These are phyloP conservation scores for Rhagophthalmus giganteus DNA, from an alignment of 2,888 invertebrate genomes.

Conservation along the genomic window DNA sequence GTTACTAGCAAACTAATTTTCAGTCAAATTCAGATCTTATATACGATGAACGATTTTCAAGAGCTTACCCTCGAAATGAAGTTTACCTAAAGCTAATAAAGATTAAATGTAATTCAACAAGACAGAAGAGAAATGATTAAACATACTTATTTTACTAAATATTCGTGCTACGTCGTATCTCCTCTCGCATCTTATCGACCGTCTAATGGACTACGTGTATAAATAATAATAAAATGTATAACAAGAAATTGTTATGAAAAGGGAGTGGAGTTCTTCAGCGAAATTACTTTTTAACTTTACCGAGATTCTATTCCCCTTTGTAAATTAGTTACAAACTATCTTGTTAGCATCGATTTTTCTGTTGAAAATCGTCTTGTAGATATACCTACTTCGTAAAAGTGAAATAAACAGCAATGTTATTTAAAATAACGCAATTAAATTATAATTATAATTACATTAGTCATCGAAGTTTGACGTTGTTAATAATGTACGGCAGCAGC, in stretches of 20 bases:
- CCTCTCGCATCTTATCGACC: not conserved
- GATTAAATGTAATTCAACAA: constrained; percentile 19
- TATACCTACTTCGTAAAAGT: not conserved
- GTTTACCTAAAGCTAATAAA: constrained; percentile 23
- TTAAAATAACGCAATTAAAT: too few species aligned
- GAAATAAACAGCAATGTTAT: not conserved
- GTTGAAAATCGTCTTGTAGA: too few species aligned
- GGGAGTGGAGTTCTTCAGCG: constrained; percentile 12
- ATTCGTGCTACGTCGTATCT: not conserved
- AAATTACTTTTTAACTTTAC: too few species aligned
- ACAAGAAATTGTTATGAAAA: constrained; percentile 11
- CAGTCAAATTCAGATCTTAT: constrained; percentile 6
- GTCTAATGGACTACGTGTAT: not conserved
- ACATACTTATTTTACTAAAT: constrained; percentile 6
- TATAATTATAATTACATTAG: too few species aligned
- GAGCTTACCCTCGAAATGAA: constrained; percentile 11
- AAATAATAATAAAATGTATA: constrained; percentile 8
- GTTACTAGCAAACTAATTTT: constrained; percentile 6
- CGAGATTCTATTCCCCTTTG: too few species aligned
- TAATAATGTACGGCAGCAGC: too few species aligned
- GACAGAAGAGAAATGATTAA: constrained; percentile 18
- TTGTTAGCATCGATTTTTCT: too few species aligned
- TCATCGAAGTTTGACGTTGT: too few species aligned
- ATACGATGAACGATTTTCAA: constrained; percentile 11
- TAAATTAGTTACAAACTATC: too few species aligned